Percentiles rank a stretch among this genome's conserved stretches.
phyloP scores from a whole-genome alignment of 2,888 invertebrate genomes.

The Ptilodon capucinus region DNA sequence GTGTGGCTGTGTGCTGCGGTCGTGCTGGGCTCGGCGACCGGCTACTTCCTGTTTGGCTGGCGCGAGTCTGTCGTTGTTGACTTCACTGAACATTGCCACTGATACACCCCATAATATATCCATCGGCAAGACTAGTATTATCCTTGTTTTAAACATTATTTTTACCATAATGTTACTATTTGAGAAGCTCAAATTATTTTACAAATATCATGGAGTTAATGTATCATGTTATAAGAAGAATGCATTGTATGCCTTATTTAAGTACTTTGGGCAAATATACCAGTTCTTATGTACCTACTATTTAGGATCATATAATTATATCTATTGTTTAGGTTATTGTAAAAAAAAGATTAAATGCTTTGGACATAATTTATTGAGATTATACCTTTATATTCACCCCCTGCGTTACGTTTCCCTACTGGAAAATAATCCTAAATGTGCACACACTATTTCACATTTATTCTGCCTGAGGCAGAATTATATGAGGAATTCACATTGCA shows the following conservation, averaged over 20 bases:
- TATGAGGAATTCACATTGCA: too few species aligned
- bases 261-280: conserved; percentile 65
- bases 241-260: conserved; percentile 51
- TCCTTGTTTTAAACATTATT: neutral
- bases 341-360: conserved; percentile 61
- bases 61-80: conserved; percentile 96
- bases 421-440: too few species aligned
- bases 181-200: conserved; percentile 60
- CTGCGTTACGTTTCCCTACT: too few species aligned
- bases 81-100: conserved; percentile 98
- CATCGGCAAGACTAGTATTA: conserved; percentile 34
- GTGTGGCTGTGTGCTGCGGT: conserved; percentile 96
- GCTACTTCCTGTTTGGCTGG: conserved; percentile 98
- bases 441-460: too few species aligned
- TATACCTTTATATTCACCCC: conserved; percentile 3
- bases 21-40: conserved; percentile 93
- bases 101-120: conserved; percentile 54
- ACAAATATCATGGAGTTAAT: conserved; percentile 62
- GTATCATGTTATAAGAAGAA: conserved; percentile 71
- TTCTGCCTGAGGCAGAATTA: too few species aligned
- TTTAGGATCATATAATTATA: conserved; percentile 47
- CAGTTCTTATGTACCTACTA: conserved; percentile 62
- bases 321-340: conserved; percentile 59
- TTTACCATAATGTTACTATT: conserved; percentile 48
- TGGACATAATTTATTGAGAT: conserved; percentile 39